A percentile compares a stretch with the other conserved stretches of the same genome.
phyloP scores from a whole-genome alignment of 2,888 invertebrate species.

The Listrodromus nycthemerus region DNA sequence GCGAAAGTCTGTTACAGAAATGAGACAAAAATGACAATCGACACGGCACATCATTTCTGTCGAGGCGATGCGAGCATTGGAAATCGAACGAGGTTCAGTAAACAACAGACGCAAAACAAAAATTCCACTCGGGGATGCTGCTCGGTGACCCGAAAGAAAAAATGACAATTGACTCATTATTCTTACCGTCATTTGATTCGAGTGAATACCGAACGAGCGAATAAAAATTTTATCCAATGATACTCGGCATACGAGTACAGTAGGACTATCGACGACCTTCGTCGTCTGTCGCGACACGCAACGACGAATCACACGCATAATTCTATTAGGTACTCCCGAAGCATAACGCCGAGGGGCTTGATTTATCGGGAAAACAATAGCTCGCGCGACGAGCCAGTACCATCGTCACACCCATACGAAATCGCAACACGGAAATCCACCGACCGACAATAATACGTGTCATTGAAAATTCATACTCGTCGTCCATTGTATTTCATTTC shows the following conservation, averaged over 20 bases:
- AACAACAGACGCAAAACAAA: not conserved
- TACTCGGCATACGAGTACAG: slow-evolving; percentile 51
- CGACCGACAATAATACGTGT: not conserved
- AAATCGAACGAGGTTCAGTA: slow-evolving; percentile 9
- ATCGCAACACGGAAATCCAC: slow-evolving; percentile 32
- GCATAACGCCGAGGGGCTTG: slow-evolving; percentile 66
- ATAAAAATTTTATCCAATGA: too few species aligned
- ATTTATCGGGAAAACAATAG: slow-evolving; percentile 76
- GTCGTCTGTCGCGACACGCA: slow-evolving; percentile 42
- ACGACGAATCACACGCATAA: slow-evolving; percentile 40
- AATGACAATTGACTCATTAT: slow-evolving; percentile 56
- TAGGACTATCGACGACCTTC: slow-evolving; percentile 55
- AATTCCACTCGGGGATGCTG: slow-evolving; percentile 15
- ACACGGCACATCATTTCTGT: slow-evolving; percentile 67
- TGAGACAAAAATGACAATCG: slow-evolving; percentile 55
- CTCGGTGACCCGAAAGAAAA: slow-evolving; percentile 43
- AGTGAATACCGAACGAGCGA: not conserved
- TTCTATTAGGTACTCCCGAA: slow-evolving; percentile 71
- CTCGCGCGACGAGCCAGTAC: slow-evolving; percentile 64
- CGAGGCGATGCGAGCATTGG: slow-evolving; percentile 37
- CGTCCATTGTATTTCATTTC: not conserved
- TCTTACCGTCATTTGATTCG: too few species aligned
- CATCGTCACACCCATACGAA: slow-evolving; percentile 57
- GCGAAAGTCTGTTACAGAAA: slow-evolving; percentile 68
- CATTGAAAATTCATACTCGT: slow-evolving; percentile 8